These are phyloP conservation scores for Mastigias papua DNA, from an alignment of 30 jellyfish, hydroid and myxozoan genomes.

Conservation along the genomic window DNA sequence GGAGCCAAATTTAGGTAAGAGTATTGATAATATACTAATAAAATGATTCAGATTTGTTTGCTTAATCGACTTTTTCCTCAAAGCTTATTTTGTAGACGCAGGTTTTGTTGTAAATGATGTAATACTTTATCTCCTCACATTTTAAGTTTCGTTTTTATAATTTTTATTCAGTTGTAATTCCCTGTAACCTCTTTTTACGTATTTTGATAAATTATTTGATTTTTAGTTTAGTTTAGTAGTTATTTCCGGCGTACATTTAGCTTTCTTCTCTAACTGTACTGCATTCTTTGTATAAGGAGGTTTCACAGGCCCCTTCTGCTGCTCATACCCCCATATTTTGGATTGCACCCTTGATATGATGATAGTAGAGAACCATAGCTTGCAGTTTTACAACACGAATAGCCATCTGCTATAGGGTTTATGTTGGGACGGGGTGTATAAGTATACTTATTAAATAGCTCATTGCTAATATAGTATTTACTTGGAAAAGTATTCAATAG, in stretches of 20 bases:
- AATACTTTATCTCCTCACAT: conserved; percentile 5
- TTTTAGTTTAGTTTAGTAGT: background rate
- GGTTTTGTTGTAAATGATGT: conserved; percentile 46
- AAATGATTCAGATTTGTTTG: background rate
- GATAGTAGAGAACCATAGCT: no score
- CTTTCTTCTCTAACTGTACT: background rate
- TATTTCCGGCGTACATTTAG: background rate
- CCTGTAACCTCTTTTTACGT: conserved; percentile 21
- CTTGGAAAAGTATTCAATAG: no score
- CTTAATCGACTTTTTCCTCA: background rate
- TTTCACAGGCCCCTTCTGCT: no score
- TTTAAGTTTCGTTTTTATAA: conserved; percentile 10
- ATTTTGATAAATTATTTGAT: conserved; percentile 29
- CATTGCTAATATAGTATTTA: no score
- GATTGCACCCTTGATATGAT: no score
- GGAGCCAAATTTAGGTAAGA: background rate
- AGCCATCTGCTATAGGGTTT: no score
- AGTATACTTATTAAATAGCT: no score
- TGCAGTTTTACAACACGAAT: no score
- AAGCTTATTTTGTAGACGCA: conserved; percentile 52
- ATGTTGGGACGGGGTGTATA: no score
- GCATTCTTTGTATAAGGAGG: background rate
- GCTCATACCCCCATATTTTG: no score
- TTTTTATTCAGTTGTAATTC: conserved; percentile 26
- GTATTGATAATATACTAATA: background rate